Conservation (phyloP, 2,888 invertebrate species). For the Punctoribates punctum region DNA sequence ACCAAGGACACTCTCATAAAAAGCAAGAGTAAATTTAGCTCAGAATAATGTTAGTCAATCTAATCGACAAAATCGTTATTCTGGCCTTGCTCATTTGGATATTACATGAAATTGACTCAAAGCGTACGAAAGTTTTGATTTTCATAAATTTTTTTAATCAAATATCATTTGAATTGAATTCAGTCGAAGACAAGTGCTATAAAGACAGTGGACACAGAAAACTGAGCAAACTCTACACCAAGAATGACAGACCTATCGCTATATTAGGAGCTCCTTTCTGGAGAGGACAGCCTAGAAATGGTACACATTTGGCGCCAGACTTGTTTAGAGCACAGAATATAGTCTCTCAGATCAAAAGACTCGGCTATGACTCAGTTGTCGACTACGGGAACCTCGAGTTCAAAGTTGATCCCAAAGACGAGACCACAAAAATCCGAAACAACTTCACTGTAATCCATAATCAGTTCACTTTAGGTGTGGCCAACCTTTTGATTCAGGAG, state of each 20-base stretch:
- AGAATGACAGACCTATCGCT: neutral
- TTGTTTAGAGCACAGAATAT: neutral
- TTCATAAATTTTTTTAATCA: too few species aligned
- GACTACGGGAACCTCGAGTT: constrained; percentile 46
- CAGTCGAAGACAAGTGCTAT: neutral
- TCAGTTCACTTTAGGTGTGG: neutral
- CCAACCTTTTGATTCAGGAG: constrained; percentile 26
- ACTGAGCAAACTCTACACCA: too few species aligned
- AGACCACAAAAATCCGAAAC: constrained; percentile 15
- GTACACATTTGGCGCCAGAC: constrained; percentile 10
- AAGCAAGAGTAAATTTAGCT: too few species aligned
- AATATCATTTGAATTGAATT: too few species aligned
- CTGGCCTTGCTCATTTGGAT: too few species aligned
- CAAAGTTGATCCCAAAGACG: neutral
- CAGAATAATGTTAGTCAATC: too few species aligned
- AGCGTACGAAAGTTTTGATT: too few species aligned
- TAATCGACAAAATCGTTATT: too few species aligned
- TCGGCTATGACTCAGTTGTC: constrained; percentile 35
- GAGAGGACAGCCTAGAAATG: constrained; percentile 22
- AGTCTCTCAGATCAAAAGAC: neutral
- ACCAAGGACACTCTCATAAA: too few species aligned
- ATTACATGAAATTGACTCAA: too few species aligned
- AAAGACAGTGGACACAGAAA: neutral
- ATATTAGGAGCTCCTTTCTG: constrained; percentile 28
- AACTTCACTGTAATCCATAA: constrained; percentile 36